A percentile compares a stretch with the other conserved stretches of the same genome.
phyloP scores from a whole-genome alignment of 2,888 invertebrate genomes.

The Agrochola lota region DNA sequence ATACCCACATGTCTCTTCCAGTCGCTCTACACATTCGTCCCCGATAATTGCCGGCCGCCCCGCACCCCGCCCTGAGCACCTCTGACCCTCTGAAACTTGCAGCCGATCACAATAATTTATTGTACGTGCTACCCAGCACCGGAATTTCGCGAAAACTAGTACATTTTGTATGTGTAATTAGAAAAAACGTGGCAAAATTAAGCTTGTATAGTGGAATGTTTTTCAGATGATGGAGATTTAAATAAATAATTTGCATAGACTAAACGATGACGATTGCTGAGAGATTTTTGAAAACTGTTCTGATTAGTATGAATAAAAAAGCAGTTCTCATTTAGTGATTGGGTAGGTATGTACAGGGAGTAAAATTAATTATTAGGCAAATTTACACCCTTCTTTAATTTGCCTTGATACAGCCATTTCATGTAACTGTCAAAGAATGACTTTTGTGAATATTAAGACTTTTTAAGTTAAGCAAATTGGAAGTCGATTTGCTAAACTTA shows the following conservation, averaged over 20 bases:
- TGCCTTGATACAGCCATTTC: not conserved
- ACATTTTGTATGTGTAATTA: constrained; percentile 61
- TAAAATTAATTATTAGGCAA: not conserved
- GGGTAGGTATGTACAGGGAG: not conserved
- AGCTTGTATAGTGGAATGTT: not conserved
- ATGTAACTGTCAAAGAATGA: not conserved
- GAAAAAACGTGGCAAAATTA: constrained; percentile 34
- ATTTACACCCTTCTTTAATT: too few relatives aligned
- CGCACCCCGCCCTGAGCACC: constrained; percentile 82
- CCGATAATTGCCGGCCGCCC: constrained; percentile 88
- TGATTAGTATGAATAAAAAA: not conserved
- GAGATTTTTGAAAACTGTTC: not conserved
- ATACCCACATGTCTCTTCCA: constrained; percentile 49
- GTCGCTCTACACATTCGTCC: constrained; percentile 65
- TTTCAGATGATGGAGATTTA: not conserved
- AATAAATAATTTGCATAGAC: not conserved
- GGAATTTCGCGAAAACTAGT: constrained; percentile 67
- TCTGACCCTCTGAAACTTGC: constrained; percentile 90
- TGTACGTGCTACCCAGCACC: constrained; percentile 72
- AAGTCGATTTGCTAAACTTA: not conserved
- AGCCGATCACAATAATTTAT: constrained; percentile 89
- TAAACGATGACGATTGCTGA: not conserved
- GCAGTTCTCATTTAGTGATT: too few relatives aligned
- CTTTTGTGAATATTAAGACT: not conserved
- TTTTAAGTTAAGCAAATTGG: not conserved